Base-by-base conservation (phyloP, 1,140 invertebrate species). In the Drosophila sp. region DNA sequence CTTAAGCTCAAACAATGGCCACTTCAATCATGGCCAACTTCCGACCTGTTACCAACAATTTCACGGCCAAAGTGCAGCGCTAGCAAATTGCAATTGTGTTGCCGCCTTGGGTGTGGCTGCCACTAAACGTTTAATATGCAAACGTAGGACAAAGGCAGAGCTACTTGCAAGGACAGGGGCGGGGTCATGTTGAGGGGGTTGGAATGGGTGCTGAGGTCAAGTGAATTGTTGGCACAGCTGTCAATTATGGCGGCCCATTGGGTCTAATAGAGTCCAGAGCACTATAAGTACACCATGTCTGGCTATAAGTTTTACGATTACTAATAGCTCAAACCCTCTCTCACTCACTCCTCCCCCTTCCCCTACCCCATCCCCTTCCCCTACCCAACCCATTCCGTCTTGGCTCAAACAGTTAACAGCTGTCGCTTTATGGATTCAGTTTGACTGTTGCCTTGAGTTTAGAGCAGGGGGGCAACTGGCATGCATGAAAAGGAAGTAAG, bases 301-400 rank as follows among this genome's bases (percentile, higher is more conserved):
- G 72, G 41, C 46, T 56, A 66, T 80, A 65, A 80, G 72, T 72
- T 80, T 80, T 76, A 80, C 67, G 78, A 76, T 67, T 50, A 45
- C 63, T 76, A 79, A 79, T 78, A 71, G 64, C 57, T 32, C 34
- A 3, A 4, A 5, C 6, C 13, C 65, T 67, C 13, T 40, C 41
- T 41, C 18, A 41, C 5, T 34, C 72, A 1, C 32, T 18, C 25
- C n/a, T n/a, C n/a, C n/a, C n/a, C n/a, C n/a, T n/a, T n/a, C n/a
- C n/a, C n/a, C n/a, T n/a, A n/a, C n/a, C n/a, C n/a, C n/a, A n/a
- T n/a, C n/a, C n/a, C n/a, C n/a, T n/a, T n/a, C n/a, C n/a, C n/a
- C n/a, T n/a, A n/a, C n/a, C n/a, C n/a, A n/a, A n/a, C n/a, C 48
- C 7, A 1, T 7, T 9, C 9, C 16, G 34, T 9, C 16, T 58